phyloP scores from a whole-genome alignment of 2,113 vertebrate species.

The Marcusenius ussheri region DNA sequence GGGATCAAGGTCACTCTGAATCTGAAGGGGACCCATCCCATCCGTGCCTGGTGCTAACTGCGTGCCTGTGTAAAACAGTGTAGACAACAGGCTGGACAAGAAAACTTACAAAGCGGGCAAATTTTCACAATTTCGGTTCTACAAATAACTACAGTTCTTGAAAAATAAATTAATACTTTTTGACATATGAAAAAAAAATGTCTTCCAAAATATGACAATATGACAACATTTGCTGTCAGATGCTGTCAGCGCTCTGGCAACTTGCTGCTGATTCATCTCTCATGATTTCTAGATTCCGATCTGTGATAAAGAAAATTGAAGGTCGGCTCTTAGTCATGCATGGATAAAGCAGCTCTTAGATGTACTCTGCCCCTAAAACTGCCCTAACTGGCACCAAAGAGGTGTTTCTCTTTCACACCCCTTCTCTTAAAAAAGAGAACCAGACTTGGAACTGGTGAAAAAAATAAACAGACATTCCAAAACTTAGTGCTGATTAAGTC shows the following conservation, averaged over 20 bases:
- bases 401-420: neutral
- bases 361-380: neutral
- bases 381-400: neutral
- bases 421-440: neutral
- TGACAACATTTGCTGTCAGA: neutral
- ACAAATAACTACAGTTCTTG: neutral
- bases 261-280: constrained; percentile 14
- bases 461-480: constrained; percentile 18
- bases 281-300: neutral
- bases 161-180: neutral
- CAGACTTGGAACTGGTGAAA: neutral
- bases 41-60: too few species aligned
- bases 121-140: neutral
- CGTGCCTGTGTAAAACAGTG: neutral
- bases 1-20: too few species aligned
- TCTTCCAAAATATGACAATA: neutral
- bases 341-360: neutral
- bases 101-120: neutral
- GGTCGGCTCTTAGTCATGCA: neutral
- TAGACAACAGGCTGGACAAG: neutral
- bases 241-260: neutral
- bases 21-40: too few species aligned
- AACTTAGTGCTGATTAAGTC: constrained; percentile 16
- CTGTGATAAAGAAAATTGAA: neutral
- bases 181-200: neutral